Base-by-base conservation (phyloP, 2,888 invertebrate genomes). In the Eilema griseolum region DNA sequence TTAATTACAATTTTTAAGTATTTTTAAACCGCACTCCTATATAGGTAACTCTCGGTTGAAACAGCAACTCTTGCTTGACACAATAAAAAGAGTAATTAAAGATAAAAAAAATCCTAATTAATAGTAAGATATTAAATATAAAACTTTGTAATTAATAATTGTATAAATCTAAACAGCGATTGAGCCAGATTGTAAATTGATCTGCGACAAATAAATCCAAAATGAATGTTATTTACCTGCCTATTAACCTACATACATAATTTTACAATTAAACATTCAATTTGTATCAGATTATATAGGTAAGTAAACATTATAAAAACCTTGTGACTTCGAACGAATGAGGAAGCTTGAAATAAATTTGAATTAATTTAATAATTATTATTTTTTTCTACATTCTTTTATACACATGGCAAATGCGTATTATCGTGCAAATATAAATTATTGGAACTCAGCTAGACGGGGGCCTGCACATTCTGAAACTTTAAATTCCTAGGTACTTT, bases 181-280 rank as follows among this genome's bases (percentile, higher is more conserved):
- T 23, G 14, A 62, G 37, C 23, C 24, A 37, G 37, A 62, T 31
- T 23, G 23, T 31, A 61, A 33, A n/a, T 61, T 33, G 61, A 31
- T n/a, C 31, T 61, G 28, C 33, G 33, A 69, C 59, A 61, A 61
- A 76, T 69, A 71, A 71, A 64, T 64, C n/a, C 66, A 61, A 56
- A 28, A 65, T 23, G 23, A 79, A 65, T 72, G 61, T 67, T 28
- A 61, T 37, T 31, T 79, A 69, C 20, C 24, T 59, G 37, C 61
- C 63, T 61, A 78, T 67, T 67, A 61, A 67, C 61, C 61, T 60
- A 61, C 60, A 61, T 67, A 23, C 46, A 46, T 61, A 67, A 60
- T 67, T 46, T 61, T 67, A 37, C 59, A 66, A 24, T 66, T 37
- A 59, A 37, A 59, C 5, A 59, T 24, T 26, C 23, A 26, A 64